These are phyloP conservation scores for Nettapus auritus DNA, from an alignment of 2,113 vertebrate genomes.

Conservation along the genomic window DNA sequence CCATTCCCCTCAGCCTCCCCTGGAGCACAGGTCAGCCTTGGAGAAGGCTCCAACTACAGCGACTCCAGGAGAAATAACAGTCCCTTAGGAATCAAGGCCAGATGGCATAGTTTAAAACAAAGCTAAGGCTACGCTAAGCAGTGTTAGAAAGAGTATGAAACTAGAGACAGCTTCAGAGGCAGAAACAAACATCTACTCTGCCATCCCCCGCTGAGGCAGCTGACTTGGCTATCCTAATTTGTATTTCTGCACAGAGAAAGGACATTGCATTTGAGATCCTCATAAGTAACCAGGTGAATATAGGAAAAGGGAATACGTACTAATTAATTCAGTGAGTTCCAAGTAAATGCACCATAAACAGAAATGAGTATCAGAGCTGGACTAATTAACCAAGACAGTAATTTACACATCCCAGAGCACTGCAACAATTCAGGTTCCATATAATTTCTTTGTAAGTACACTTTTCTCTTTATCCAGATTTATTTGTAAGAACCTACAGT, in stretches of 20 bases:
- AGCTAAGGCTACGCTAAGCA: background rate
- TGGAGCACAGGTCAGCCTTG: background rate
- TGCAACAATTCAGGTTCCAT: background rate
- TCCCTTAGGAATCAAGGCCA: conserved; percentile 12
- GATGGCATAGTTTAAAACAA: conserved; percentile 21
- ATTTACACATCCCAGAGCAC: background rate
- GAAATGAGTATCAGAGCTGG: background rate
- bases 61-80: background rate
- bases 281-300: background rate
- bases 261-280: background rate
- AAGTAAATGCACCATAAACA: conserved; percentile 16
- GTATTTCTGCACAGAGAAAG: background rate
- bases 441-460: background rate
- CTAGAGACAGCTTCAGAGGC: background rate
- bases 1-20: background rate
- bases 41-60: background rate
- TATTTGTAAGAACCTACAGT: background rate
- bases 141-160: background rate
- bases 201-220: background rate
- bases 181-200: background rate
- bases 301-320: background rate
- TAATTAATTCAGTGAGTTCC: conserved; percentile 2
- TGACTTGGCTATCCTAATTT: background rate
- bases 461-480: background rate
- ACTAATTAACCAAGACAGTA: conserved; percentile 19